Evolutionary conservation across 1,140 invertebrate species (phyloP).

Genomic region (Cydia strobilella): DNA sequence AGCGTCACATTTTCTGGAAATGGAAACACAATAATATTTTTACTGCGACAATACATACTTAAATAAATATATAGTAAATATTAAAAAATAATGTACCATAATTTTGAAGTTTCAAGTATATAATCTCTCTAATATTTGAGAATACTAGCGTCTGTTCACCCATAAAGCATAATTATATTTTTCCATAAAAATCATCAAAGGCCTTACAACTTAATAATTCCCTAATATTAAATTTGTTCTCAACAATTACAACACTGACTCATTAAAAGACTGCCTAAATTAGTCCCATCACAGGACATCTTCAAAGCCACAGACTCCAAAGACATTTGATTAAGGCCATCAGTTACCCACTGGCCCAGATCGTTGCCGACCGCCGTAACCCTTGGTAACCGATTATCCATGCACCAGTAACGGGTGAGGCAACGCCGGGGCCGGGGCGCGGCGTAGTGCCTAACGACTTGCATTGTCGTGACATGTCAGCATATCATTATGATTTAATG

Average conservation of each 20-base stretch:
- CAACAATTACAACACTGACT: not conserved
- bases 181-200: too few species aligned
- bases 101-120: too few species aligned
- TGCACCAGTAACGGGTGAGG: slow-evolving; percentile 16
- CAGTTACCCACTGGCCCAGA: slow-evolving; percentile 10
- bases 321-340: slow-evolving; percentile 2
- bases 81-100: too few species aligned
- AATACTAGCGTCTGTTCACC: too few species aligned
- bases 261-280: not conserved
- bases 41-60: not conserved
- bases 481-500: not conserved
- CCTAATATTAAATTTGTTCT: too few species aligned
- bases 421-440: not conserved
- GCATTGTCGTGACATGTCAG: slow-evolving; percentile 8
- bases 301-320: not conserved
- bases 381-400: slow-evolving; percentile 26
- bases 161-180: too few species aligned
- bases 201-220: too few species aligned
- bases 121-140: too few species aligned
- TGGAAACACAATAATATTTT: not conserved
- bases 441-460: not conserved
- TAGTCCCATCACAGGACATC: not conserved
- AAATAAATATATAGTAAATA: too few species aligned
- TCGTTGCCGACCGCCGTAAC: slow-evolving; percentile 11
- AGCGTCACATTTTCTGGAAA: not conserved